A percentile compares a stretch with the other conserved stretches of the same genome.
Conservation (phyloP, 2,113 vertebrate species). For the Cygnus buccinator region DNA sequence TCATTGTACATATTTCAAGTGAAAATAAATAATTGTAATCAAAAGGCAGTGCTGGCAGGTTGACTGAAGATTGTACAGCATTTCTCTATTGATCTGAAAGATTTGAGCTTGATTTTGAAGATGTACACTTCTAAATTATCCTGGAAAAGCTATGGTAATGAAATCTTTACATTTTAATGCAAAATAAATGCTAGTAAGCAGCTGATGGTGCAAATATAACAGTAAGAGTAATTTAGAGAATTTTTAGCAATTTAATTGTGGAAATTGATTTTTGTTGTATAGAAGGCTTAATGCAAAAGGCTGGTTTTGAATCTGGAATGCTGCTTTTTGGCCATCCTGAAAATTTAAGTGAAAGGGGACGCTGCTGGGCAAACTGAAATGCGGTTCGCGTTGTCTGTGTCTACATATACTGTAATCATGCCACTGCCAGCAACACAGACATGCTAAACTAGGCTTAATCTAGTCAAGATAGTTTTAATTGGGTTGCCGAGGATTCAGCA, state of each 20-base stretch:
- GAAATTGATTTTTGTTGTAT: not conserved
- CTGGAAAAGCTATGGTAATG: not conserved
- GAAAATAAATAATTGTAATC: not conserved
- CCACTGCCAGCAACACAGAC: not conserved
- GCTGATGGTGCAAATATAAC: not conserved
- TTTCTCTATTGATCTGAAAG: not conserved
- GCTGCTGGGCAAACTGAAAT: not conserved
- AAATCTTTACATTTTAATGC: not conserved
- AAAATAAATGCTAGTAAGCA: not conserved
- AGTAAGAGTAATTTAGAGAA: not conserved
- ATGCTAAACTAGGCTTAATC: not conserved
- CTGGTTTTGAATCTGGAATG: not conserved
- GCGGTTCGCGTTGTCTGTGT: not conserved
- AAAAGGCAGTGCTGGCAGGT: not conserved
- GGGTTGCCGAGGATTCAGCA: not conserved
- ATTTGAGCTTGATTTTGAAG: not conserved
- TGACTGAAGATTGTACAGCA: not conserved
- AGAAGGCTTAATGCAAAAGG: not conserved
- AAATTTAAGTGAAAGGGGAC: not conserved
- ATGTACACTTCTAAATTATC: not conserved
- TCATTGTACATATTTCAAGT: not conserved
- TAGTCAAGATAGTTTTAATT: not conserved
- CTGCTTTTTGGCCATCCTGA: not conserved
- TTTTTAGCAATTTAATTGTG: not conserved
- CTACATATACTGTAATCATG: not conserved